Evolutionary conservation across 2,888 invertebrate species (phyloP).

Genomic region (Aphodius sticticus): DNA sequence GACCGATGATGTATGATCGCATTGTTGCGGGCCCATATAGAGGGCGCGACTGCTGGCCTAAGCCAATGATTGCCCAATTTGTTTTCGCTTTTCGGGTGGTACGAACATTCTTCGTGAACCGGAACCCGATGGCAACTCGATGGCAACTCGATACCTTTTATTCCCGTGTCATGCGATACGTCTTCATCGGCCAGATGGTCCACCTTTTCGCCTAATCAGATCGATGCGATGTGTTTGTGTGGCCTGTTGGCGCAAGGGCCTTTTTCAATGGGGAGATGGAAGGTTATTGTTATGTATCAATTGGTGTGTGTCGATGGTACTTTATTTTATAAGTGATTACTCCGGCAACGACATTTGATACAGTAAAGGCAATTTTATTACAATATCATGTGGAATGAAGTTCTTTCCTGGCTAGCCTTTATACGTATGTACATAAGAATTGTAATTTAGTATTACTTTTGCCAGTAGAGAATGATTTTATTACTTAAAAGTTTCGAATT

Average conservation of each 20-base stretch:
- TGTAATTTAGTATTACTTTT: too few species aligned
- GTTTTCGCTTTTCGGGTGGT: neutral
- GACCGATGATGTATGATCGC: too few species aligned
- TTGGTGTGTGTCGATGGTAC: neutral
- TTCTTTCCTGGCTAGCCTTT: neutral
- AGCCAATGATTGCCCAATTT: neutral
- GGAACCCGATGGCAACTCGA: neutral
- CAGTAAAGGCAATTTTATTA: neutral
- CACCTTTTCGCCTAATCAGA: neutral
- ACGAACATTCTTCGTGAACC: neutral
- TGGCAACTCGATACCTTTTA: neutral
- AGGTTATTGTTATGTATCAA: neutral
- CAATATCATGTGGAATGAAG: neutral
- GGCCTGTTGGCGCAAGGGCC: neutral
- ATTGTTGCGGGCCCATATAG: too few species aligned
- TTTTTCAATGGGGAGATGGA: neutral
- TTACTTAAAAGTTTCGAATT: too few species aligned
- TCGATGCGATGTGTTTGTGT: neutral
- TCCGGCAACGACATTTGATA: neutral
- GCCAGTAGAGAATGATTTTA: too few species aligned
- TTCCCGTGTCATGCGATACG: neutral
- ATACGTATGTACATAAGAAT: too few species aligned
- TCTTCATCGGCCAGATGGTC: neutral
- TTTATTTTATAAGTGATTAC: neutral
- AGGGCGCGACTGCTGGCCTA: too few species aligned